phyloP scores from a whole-genome alignment of 2,888 invertebrate genomes.

The Odontocerum albicorne region DNA sequence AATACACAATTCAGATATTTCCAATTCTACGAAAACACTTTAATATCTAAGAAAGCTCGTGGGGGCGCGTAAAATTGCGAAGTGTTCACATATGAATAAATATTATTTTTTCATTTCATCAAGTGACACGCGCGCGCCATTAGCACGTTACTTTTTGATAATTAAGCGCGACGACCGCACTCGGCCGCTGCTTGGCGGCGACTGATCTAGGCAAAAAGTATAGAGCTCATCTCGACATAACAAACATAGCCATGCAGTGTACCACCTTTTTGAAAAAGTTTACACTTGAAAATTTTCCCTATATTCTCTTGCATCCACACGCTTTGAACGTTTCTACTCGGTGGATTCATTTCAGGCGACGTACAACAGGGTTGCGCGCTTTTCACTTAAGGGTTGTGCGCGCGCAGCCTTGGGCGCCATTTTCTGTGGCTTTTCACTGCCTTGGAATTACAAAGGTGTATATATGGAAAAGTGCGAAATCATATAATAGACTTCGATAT shows the following conservation, averaged over 20 bases:
- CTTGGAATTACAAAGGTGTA: too few species aligned
- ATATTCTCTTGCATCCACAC: background rate
- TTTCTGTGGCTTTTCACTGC: constrained; percentile 20
- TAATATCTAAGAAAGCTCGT: background rate
- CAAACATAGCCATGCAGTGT: background rate
- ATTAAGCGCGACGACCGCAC: constrained; percentile 19
- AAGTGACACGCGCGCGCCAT: constrained; percentile 26
- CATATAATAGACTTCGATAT: too few species aligned
- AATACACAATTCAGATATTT: too few species aligned
- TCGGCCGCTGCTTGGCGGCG: constrained; percentile 26
- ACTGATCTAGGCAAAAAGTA: constrained; percentile 26
- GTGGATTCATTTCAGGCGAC: constrained; percentile 10
- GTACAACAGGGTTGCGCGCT: background rate
- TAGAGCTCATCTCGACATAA: constrained; percentile 5
- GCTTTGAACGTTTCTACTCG: constrained; percentile 11
- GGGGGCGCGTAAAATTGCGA: background rate
- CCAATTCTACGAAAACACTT: background rate
- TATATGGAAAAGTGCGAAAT: too few species aligned
- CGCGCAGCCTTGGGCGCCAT: constrained; percentile 32
- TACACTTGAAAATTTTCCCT: background rate
- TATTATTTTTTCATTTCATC: constrained; percentile 13
- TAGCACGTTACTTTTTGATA: background rate
- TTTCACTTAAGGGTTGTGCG: constrained; percentile 14
- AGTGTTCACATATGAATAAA: background rate
- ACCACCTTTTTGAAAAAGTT: background rate